phyloP scores from a whole-genome alignment of 2,797 vertebrate genomes.

The Chelon auratus region DNA sequence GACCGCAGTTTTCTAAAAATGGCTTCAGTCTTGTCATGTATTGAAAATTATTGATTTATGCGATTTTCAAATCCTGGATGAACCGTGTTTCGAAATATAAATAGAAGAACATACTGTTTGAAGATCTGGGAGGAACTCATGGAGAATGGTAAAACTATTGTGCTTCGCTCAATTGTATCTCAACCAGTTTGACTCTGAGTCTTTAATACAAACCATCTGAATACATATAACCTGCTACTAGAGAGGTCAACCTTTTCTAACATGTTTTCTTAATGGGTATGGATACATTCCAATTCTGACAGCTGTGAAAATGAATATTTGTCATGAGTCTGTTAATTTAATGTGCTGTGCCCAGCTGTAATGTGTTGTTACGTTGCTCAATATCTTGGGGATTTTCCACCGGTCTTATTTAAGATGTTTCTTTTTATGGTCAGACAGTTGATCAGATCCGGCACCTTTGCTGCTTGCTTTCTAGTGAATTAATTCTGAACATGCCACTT shows the following conservation, averaged over 20 bases:
- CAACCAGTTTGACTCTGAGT: not conserved
- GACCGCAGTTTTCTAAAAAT: slow-evolving; percentile 46
- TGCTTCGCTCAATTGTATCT: slow-evolving; percentile 11
- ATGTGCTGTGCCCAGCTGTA: not conserved
- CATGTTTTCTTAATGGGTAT: not conserved
- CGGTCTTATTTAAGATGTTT: slow-evolving; percentile 7
- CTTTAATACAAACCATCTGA: not conserved
- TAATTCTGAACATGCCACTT: slow-evolving; percentile 55
- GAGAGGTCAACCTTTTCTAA: not conserved
- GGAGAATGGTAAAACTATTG: not conserved
- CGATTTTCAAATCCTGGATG: slow-evolving; percentile 26
- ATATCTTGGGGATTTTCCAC: slow-evolving; percentile 23
- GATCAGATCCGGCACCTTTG: slow-evolving; percentile 11
- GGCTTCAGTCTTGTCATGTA: slow-evolving; percentile 34
- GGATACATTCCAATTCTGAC: not conserved
- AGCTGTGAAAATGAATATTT: not conserved
- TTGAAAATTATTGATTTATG: slow-evolving; percentile 52
- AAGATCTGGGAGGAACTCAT: slow-evolving; percentile 17
- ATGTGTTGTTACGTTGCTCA: not conserved
- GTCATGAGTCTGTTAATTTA: not conserved
- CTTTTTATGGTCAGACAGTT: not conserved
- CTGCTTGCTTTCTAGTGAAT: slow-evolving; percentile 45
- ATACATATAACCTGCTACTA: not conserved
- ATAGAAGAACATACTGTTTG: slow-evolving; percentile 27
- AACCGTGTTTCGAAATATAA: slow-evolving; percentile 41